Percentiles rank a stretch among this genome's conserved stretches.
Evolutionary conservation across 2,888 invertebrate species (phyloP).

Genomic region (Orthonychiurus folsomi): DNA sequence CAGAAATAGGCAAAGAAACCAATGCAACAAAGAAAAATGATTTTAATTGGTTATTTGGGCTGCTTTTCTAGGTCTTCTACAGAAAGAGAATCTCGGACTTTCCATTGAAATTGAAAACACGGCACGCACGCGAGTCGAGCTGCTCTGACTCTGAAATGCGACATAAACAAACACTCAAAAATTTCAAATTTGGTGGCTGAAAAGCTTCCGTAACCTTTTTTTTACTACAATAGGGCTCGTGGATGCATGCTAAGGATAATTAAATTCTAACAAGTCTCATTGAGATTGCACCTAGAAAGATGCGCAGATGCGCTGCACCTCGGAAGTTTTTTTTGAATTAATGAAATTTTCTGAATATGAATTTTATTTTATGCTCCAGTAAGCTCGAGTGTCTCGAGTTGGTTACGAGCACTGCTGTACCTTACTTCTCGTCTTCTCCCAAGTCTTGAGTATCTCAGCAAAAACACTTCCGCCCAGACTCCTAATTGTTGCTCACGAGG

Average conservation of each 20-base stretch:
- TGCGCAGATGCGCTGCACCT: slow-evolving; percentile 52
- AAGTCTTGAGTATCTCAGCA: neutral
- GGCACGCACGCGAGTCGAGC: slow-evolving; percentile 56
- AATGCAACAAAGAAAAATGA: neutral
- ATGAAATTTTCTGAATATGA: slow-evolving; percentile 52
- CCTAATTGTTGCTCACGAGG: neutral
- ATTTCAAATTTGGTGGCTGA: no score
- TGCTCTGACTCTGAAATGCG: slow-evolving; percentile 54
- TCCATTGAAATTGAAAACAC: slow-evolving; percentile 58
- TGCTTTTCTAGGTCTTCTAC: slow-evolving; percentile 44
- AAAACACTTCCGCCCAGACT: neutral
- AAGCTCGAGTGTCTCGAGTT: slow-evolving; percentile 6
- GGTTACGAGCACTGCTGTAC: neutral
- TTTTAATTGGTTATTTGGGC: neutral
- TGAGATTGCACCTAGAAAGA: slow-evolving; percentile 52
- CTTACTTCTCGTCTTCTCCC: neutral
- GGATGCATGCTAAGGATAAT: slow-evolving; percentile 54
- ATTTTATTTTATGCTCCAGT: slow-evolving; percentile 49
- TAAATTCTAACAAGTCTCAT: slow-evolving; percentile 49
- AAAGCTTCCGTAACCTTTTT: no score
- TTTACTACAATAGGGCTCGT: slow-evolving; percentile 49
- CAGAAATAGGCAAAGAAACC: slow-evolving; percentile 46
- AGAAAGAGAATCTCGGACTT: slow-evolving; percentile 54
- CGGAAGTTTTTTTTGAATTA: slow-evolving; percentile 48
- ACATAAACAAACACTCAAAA: no score